Evolutionary conservation across 1,140 invertebrate species (phyloP).

Genomic region (Temnothorax longispinosus): DNA sequence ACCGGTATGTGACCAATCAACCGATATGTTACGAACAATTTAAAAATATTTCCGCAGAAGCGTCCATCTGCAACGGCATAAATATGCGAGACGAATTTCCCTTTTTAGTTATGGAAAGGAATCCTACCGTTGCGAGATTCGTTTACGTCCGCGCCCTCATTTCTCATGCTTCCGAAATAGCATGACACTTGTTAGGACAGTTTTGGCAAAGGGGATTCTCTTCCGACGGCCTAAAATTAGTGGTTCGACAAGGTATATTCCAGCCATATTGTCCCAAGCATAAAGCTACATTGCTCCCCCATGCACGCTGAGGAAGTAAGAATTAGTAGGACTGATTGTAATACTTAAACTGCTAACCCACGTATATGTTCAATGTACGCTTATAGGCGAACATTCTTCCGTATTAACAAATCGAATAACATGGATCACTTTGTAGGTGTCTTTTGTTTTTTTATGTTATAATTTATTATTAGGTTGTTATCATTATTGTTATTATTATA

Average conservation of each 20-base stretch:
- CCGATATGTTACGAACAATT: background rate
- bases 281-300: constrained; percentile 39
- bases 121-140: background rate
- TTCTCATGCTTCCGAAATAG: constrained; percentile 39
- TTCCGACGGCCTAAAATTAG: constrained; percentile 63
- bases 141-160: background rate
- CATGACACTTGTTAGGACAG: constrained; percentile 32
- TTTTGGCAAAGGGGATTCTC: constrained; percentile 24
- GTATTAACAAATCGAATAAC: background rate
- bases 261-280: constrained; percentile 57
- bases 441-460: background rate
- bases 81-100: background rate
- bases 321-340: constrained; percentile 74
- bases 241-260: constrained; percentile 41
- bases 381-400: background rate
- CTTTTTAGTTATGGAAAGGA: background rate
- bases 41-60: background rate
- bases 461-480: background rate
- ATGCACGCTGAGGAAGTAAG: constrained; percentile 69
- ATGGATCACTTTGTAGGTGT: background rate
- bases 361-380: background rate
- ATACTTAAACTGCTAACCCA: constrained; percentile 54
- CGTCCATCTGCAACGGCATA: background rate
- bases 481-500: background rate
- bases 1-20: background rate